Evolutionary conservation across 2,113 vertebrate genomes (phyloP).

Genomic region (Cariama cristata): DNA sequence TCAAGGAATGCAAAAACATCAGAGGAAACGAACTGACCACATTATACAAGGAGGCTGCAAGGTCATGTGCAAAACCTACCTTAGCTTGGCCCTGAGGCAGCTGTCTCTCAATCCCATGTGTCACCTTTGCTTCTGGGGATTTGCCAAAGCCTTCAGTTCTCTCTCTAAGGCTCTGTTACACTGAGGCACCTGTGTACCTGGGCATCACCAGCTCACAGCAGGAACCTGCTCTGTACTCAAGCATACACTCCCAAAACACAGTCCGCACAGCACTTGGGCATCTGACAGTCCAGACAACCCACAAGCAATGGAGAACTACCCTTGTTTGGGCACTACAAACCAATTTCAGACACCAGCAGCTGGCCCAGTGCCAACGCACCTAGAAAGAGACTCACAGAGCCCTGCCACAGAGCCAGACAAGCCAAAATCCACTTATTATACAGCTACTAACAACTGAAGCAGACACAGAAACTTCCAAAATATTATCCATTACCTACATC

Average conservation of each 20-base stretch:
- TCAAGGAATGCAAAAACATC: neutral
- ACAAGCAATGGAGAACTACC: neutral
- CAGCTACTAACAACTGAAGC: neutral
- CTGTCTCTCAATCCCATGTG: neutral
- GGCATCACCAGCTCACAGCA: neutral
- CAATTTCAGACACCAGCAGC: neutral
- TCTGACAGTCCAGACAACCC: neutral
- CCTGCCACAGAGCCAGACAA: neutral
- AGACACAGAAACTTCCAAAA: neutral
- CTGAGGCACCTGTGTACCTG: fast-evolving
- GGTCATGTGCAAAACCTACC: neutral
- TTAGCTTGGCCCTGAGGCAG: neutral
- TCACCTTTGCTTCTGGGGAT: neutral
- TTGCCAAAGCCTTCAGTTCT: neutral
- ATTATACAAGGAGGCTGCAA: neutral
- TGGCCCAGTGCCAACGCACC: neutral
- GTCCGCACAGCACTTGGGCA: neutral
- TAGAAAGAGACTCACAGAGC: neutral
- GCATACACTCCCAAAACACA: neutral
- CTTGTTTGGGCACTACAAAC: neutral
- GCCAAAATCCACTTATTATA: neutral
- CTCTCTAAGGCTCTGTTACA: neutral
- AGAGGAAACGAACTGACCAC: neutral
- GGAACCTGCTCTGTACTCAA: fast-evolving
- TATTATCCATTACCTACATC: neutral